Evolutionary conservation across 1,140 invertebrate species (phyloP), one percentile per base, ranked within the genome.

Genomic region (Drosophila triauraria): DNA sequence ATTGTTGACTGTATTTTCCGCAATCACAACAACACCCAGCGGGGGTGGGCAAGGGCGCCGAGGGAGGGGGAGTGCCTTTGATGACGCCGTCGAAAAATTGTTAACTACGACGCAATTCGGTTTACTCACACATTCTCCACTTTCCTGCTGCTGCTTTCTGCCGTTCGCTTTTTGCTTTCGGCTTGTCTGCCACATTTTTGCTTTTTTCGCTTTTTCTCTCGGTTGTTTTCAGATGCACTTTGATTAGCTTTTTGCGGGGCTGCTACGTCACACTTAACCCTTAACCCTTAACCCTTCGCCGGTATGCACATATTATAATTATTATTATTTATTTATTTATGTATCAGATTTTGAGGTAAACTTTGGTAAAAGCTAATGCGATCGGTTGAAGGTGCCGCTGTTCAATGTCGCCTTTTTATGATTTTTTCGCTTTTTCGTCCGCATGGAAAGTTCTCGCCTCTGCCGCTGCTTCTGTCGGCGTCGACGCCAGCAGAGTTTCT

Each of bases 71-170:
- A 25, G 30, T 57, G 53, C 60, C 68, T 63, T 60, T 65, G 77
- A 80, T 74, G 67, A 74, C 68, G 77, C 68, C 68, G 59, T 60
- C 68, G 50, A 64, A 72, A 75, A 71, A 81, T 75, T 85, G 60
- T 69, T 79, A 91, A 91, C 84, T 91, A 88, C 88, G 88, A 85
- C 88, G 88, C 88, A 91, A 91, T 91, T 85, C 54, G 58, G 57
- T 90, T 90, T 91, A 91, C 88, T 91, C 88, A 91, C 88, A 91
- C 75, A 71, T 82, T 80, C 47, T 40, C 35, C 53, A 56, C 53
- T 56, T 56, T 56, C 51, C 32, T 67, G 48, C 48, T 64, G 56
- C 9, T 32, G 32, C 32, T 32, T 32, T 32, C 2, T 32, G 32
- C 8, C 9, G 8, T 32, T 32, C 8, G 32, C 23, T 60, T 54